Evolutionary conservation across 2,797 vertebrate species (phyloP), one percentile per base, ranked within the genome.

Genomic region (Bufotes viridis): DNA sequence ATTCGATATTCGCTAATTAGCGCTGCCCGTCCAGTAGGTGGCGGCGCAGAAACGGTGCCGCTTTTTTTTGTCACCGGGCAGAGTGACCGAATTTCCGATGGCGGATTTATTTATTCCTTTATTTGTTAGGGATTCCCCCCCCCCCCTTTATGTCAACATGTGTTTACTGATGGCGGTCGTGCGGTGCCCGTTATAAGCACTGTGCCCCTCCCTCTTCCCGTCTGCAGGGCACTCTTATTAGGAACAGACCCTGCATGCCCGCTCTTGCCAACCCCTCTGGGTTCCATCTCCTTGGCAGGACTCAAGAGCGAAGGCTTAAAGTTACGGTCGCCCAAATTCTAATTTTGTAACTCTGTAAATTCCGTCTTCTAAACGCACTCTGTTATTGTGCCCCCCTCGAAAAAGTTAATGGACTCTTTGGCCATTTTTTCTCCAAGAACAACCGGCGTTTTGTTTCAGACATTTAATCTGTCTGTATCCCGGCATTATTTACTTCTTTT

Each of bases 331-430:
- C 88, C 91, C 87, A 92, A 92, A 92, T 91, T 91, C 84, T 90
- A 63, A 84, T 94, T 92, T 85, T 91, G 91, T 94, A 90, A 90
- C 89, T 83, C 91, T 91, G 90, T 92, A 89, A 94, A 94, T 90
- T 90, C 76, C 69, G 88, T 91, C 87, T 92, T 91, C 79, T 42
- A 81, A 81, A 67, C 17, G 26, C 60, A 11, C 83, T 65, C 49
- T 49, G 72, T 78, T 53, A n/a, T 58, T 78, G 58, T 2, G 61
- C 3, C 26, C 13, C 70, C 69, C 26, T 1, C 6, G 12, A 49
- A 34, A 42, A 29, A 29, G 55, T 90, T 29, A 55, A 60, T n/a
- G 22, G 34, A 84, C 15, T 0, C 0, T 88, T 90, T 91, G n/a
- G n/a, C 63, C 85, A 63, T 86, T 78, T 14, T 86, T 58, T 6